Evolutionary conservation across 2,113 vertebrate species (phyloP), one percentile per base, ranked within the genome.

Genomic region (Osmerus mordax): DNA sequence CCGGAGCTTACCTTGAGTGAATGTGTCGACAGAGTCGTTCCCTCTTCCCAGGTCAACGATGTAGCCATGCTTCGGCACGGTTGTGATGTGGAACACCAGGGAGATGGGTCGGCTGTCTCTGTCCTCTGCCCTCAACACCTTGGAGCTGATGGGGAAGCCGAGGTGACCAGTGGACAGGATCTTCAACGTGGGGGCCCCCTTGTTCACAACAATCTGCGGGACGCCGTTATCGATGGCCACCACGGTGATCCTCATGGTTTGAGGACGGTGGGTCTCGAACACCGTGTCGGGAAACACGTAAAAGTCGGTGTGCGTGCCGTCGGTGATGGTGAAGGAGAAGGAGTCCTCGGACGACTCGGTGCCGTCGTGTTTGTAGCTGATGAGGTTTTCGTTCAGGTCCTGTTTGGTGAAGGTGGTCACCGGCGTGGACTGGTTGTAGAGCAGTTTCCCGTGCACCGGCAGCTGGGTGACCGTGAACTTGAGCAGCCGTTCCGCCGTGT

Each of bases 321-420:
- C 97, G 0, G 94, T 98, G 74, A 99, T 90, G 0, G 90, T 96
- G 83, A 99, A 98, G 36, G 96, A 97, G 86, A 99, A 98, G 72
- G 94, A 96, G 77, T 99, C 97, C 70, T 93, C 89, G 0, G 81
- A 29, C 0, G 95, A 94, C 71, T 96, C 94, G 0, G 91, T 94
- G 60, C 96, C 94, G 7, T 96, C 95, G 0, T 98, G 97, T 77
- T 90, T 94, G 85, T 99, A 99, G 87, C 94, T 97, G 86, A 99
- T 95, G 36, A 97, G 87, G 81, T 99, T 98, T 79, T 99, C 95
- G n/a, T 95, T 96, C 41, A 99, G 91, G 87, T 99, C 95, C 72
- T 96, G 94, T 83, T 98, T 97, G 28, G 94, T 97, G 73, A 99
- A 99, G 71, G 84, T 86, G 56, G 87, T 90, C 73, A 95, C 67